A percentile compares a stretch with the other conserved stretches of the same genome.
These are phyloP conservation scores for Passer domesticus DNA, from an alignment of 2,113 vertebrate genomes.

Conservation along the genomic window DNA sequence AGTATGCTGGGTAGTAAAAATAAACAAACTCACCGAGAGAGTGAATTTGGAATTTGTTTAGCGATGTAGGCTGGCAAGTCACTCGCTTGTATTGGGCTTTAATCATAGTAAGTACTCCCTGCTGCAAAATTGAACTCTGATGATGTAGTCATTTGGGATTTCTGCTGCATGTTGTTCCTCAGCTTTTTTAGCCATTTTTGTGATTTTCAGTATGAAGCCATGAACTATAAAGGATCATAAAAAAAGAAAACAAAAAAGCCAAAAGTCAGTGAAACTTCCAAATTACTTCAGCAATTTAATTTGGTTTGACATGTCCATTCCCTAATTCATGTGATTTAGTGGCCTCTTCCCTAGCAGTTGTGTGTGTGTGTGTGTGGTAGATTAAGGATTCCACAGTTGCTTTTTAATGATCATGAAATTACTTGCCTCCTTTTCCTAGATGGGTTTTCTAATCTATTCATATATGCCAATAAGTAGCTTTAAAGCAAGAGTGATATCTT, in stretches of 20 bases:
- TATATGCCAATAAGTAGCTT: slow-evolving; percentile 30
- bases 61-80: background rate
- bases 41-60: slow-evolving; percentile 23
- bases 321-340: background rate
- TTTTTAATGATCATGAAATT: slow-evolving; percentile 18
- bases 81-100: background rate
- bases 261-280: background rate
- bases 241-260: background rate
- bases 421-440: slow-evolving; percentile 22
- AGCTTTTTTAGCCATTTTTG: background rate
- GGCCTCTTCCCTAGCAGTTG: background rate
- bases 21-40: background rate
- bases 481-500: slow-evolving; percentile 48
- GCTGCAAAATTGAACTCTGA: background rate
- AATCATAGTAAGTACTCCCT: background rate
- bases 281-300: background rate
- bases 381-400: background rate
- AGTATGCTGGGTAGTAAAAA: background rate
- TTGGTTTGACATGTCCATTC: background rate
- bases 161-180: background rate
- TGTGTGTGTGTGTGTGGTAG: background rate
- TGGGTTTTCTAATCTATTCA: background rate
- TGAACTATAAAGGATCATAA: background rate
- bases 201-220: background rate
- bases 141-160: background rate